Percentiles rank a stretch among this genome's conserved stretches.
phyloP scores from a whole-genome alignment of 2,888 invertebrate genomes.

The Melolontha melolontha region DNA sequence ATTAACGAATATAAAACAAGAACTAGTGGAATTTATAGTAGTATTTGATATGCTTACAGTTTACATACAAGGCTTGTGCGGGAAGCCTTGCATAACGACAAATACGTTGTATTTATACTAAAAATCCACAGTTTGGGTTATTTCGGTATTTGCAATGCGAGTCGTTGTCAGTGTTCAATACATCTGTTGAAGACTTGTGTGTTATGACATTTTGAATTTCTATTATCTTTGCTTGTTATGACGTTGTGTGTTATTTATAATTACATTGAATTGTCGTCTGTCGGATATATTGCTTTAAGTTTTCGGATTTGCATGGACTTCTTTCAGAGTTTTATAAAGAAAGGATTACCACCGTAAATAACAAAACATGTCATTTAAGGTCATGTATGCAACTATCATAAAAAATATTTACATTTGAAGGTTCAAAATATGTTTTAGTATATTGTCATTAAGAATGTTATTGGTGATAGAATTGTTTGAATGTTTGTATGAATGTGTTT shows the following conservation, averaged over 20 bases:
- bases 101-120: slow-evolving; percentile 1
- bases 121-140: no score
- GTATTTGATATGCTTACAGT: slow-evolving; percentile 15
- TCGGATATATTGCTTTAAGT: slow-evolving; percentile 5
- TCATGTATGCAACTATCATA: slow-evolving; percentile 22
- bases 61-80: slow-evolving; percentile 37
- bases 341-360: slow-evolving; percentile 17
- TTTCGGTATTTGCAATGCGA: slow-evolving; percentile 1
- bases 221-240: slow-evolving; percentile 8
- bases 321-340: slow-evolving; percentile 10
- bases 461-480: slow-evolving; percentile 21
- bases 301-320: slow-evolving; percentile 19
- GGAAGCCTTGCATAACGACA: slow-evolving; percentile 31
- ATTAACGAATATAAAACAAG: slow-evolving; percentile 16
- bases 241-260: background rate
- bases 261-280: no score
- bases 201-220: slow-evolving; percentile 6
- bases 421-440: slow-evolving; percentile 17
- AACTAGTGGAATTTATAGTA: slow-evolving; percentile 20
- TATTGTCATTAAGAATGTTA: slow-evolving; percentile 15
- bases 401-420: slow-evolving; percentile 25
- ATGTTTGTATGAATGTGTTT: slow-evolving; percentile 33
- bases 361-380: slow-evolving; percentile 12
- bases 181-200: no score
- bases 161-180: no score